phyloP scores from a whole-genome alignment of 2,888 invertebrate species.

The Oligia latruncula region DNA sequence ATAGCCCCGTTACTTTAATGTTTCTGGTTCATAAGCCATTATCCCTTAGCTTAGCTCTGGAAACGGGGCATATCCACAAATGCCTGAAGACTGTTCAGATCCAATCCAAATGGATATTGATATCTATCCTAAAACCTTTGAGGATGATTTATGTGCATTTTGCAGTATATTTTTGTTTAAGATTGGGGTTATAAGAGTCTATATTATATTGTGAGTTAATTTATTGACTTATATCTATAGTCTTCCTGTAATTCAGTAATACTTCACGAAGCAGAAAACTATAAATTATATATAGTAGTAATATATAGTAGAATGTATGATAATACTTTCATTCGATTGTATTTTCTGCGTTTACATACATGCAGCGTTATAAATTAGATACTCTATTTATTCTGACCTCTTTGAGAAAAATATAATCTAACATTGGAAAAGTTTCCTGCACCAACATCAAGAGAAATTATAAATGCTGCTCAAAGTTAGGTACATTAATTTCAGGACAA shows the following conservation, averaged over 20 bases:
- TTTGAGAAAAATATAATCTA: neutral
- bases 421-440: neutral
- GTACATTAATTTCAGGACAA: neutral
- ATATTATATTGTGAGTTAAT: neutral
- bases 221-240: no score
- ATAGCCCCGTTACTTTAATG: slow-evolving; percentile 73
- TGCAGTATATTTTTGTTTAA: neutral
- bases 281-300: neutral
- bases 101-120: slow-evolving; percentile 54
- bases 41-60: slow-evolving; percentile 59
- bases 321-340: neutral
- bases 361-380: neutral
- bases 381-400: neutral
- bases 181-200: neutral
- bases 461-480: neutral
- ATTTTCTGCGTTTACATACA: neutral
- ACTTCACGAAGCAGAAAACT: neutral
- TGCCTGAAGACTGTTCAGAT: slow-evolving; percentile 35
- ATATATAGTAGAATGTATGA: neutral
- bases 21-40: slow-evolving; percentile 74
- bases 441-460: neutral
- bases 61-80: slow-evolving; percentile 50
- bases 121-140: slow-evolving; percentile 32
- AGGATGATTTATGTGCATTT: slow-evolving; percentile 1
- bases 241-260: neutral